Conservation (phyloP, 53 echinoderm and acorn worm genomes). For the Arbacia lixula region DNA sequence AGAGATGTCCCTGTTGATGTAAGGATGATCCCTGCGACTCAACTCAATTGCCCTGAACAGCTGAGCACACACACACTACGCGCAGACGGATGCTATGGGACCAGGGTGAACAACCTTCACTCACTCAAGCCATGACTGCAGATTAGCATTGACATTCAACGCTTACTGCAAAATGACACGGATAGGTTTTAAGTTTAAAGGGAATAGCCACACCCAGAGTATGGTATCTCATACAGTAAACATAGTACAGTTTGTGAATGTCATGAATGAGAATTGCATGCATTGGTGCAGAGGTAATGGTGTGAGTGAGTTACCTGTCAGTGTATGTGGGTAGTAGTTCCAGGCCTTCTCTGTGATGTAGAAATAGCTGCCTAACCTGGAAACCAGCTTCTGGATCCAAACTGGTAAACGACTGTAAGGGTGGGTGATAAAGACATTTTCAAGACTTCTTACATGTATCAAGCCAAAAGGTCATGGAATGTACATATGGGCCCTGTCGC, state of each 20-base stretch:
- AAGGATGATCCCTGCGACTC: neutral
- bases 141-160: no score
- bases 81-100: neutral
- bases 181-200: no score
- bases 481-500: no score
- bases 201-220: no score
- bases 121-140: no score
- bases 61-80: neutral
- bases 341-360: constrained; percentile 99
- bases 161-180: no score
- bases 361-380: constrained; percentile 90
- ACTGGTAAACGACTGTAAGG: constrained; percentile 84
- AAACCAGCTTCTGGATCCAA: constrained; percentile 86
- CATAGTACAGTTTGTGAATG: no score
- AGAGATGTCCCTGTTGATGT: neutral
- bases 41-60: constrained; percentile 27
- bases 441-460: no score
- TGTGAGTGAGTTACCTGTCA: constrained; percentile 72
- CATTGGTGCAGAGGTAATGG: neutral
- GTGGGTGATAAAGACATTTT: no score
- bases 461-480: no score
- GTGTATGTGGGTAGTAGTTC: constrained; percentile 97
- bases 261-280: neutral
- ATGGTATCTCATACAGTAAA: no score
- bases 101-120: constrained; percentile 11